Evolutionary conservation across 2,797 vertebrate genomes (phyloP).

Genomic region (Jordanella pulchra): DNA sequence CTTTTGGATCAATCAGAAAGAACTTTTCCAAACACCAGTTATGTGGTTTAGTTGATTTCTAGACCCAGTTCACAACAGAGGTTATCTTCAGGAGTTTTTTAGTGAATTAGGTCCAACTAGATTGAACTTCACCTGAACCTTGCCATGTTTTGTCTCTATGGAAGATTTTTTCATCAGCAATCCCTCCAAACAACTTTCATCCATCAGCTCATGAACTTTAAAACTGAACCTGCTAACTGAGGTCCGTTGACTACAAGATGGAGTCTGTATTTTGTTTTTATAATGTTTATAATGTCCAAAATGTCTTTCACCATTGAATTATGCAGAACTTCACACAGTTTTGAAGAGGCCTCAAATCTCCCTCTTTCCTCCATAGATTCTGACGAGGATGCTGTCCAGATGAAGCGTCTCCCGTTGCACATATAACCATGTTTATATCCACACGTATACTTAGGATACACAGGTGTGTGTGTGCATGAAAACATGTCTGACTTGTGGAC

Average conservation of each 20-base stretch:
- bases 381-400: background rate
- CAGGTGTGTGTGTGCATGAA: constrained; percentile 13
- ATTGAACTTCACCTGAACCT: background rate
- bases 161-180: background rate
- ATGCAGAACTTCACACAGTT: background rate
- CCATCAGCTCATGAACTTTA: background rate
- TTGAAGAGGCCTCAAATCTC: background rate
- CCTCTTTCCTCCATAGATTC: constrained; percentile 18
- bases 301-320: background rate
- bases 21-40: background rate
- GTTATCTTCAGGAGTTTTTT: background rate
- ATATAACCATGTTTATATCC: constrained; percentile 12
- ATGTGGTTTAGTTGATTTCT: background rate
- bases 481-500: constrained; percentile 50
- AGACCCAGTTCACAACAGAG: background rate
- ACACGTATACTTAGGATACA: background rate
- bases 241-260: too few species aligned
- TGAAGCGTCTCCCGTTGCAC: constrained; percentile 2
- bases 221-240: too few species aligned
- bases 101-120: background rate
- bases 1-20: background rate
- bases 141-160: background rate
- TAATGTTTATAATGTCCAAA: background rate
- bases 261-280: too few species aligned
- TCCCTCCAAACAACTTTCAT: background rate